Base-by-base conservation (phyloP, 2,113 vertebrate genomes). In the Hemichromis elongatus region DNA sequence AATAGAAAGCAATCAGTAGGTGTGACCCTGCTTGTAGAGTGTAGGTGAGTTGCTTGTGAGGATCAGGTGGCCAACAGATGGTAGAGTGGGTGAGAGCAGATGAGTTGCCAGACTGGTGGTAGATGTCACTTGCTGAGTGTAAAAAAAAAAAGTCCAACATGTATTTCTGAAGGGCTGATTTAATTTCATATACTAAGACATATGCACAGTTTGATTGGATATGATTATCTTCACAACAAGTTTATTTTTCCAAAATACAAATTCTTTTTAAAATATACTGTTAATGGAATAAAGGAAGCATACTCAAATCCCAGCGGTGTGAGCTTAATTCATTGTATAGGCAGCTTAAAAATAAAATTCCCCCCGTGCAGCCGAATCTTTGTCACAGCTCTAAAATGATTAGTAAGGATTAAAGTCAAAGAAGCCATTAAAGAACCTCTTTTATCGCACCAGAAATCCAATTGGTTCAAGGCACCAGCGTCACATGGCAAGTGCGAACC, bases 331-430 rank as follows among this genome's bases (percentile, higher is more conserved):
- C 50, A 47, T 81, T 73, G 57, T 84, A 77, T 56, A 85, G 80
- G 35, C 61, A 79, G 84, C 79, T 90, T 92, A 91, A 87, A 85
- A 92, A 85, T 80, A 89, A 88, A 57, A 87, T 81, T 86, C 70
- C 77, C 63, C 70, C 53, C 84, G 45, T n/a, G 82, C 84, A 57
- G 54, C 54, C 28, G 12, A 88, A 91, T 90, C 82, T 89, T 92
- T 86, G 83, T 89, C 88, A 88, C 83, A 90, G 90, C 88, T 91
- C 77, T 89, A 86, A 92, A 92, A 91, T 91, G 90, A 95, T 95
- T 91, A 93, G 90, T 81, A 37, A 61, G 89, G 94, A 95, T 95
- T 95, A 93, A 86, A 93, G 92, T 95, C 79, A 93, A 90, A 85
- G 84, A 92, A 86, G 77, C 86, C 88, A 86, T 90, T 89, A 89